phyloP scores from a whole-genome alignment of 2,888 invertebrate species.

The Papilio protenor region DNA sequence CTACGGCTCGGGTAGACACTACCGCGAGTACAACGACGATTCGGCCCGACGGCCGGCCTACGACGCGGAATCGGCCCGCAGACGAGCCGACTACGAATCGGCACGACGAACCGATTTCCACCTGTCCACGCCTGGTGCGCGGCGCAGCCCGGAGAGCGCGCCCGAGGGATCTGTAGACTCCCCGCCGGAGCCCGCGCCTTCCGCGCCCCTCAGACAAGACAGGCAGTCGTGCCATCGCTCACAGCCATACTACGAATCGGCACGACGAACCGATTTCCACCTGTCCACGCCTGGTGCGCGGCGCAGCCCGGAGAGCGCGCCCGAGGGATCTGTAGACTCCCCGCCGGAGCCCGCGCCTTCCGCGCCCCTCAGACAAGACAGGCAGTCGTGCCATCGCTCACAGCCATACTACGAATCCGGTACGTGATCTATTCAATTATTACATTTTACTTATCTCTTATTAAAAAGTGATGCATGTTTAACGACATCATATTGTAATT shows the following conservation, averaged over 20 bases:
- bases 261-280: slow-evolving; percentile 78
- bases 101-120: slow-evolving; percentile 80
- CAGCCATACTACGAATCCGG: slow-evolving; percentile 82
- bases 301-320: slow-evolving; percentile 78
- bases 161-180: slow-evolving; percentile 78
- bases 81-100: slow-evolving; percentile 72
- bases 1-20: slow-evolving; percentile 64
- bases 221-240: slow-evolving; percentile 72
- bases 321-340: slow-evolving; percentile 77
- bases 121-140: slow-evolving; percentile 74
- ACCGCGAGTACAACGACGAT: slow-evolving; percentile 73
- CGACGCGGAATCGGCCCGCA: slow-evolving; percentile 73
- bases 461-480: background rate
- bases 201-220: slow-evolving; percentile 75
- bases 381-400: slow-evolving; percentile 71
- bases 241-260: slow-evolving; percentile 77
- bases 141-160: slow-evolving; percentile 78
- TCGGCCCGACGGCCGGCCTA: slow-evolving; percentile 73
- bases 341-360: slow-evolving; percentile 82
- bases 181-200: slow-evolving; percentile 80
- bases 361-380: slow-evolving; percentile 74
- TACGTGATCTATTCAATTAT: slow-evolving; percentile 53
- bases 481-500: too few species aligned
- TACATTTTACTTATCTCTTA: background rate
- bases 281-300: slow-evolving; percentile 76